Conservation (phyloP, 2,113 vertebrate genomes). For the Candoia aspera region DNA sequence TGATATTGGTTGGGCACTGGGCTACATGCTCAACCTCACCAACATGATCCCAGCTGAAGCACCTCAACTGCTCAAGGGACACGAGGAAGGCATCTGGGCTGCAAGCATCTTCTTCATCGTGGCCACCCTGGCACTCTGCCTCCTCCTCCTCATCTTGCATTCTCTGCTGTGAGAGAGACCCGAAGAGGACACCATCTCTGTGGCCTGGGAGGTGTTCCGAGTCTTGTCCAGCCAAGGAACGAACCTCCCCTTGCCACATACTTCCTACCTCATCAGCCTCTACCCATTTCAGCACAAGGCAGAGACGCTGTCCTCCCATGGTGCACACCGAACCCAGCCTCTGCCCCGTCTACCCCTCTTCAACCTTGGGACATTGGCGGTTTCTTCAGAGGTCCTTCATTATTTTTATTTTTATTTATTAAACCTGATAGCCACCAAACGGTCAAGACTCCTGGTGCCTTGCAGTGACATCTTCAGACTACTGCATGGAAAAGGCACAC, state of each 20-base stretch:
- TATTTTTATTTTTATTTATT: not conserved
- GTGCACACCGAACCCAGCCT: not conserved
- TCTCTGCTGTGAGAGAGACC: conserved; percentile 11
- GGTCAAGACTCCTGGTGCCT: not conserved
- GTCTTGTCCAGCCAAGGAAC: not conserved
- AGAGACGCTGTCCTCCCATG: not conserved
- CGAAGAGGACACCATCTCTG: not conserved
- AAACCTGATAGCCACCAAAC: not conserved
- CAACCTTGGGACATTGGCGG: not conserved
- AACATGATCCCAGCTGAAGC: conserved; percentile 78
- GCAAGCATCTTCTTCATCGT: conserved; percentile 68
- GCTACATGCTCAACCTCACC: conserved; percentile 92
- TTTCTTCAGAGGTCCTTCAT: not conserved
- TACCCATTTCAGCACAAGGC: not conserved
- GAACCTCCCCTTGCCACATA: not conserved
- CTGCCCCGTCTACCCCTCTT: not conserved
- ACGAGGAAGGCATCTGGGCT: conserved; percentile 72
- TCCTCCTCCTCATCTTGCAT: conserved; percentile 30
- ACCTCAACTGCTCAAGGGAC: conserved; percentile 55
- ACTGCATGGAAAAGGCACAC: too few species aligned
- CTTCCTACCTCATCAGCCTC: not conserved
- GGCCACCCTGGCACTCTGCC: conserved; percentile 43
- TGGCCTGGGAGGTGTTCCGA: not conserved
- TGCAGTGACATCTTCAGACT: not conserved
- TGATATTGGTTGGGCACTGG: conserved; percentile 87